A percentile compares a stretch with the other conserved stretches of the same genome.
Conservation (phyloP, 2,888 invertebrate genomes). For the Eilema sororculum region DNA sequence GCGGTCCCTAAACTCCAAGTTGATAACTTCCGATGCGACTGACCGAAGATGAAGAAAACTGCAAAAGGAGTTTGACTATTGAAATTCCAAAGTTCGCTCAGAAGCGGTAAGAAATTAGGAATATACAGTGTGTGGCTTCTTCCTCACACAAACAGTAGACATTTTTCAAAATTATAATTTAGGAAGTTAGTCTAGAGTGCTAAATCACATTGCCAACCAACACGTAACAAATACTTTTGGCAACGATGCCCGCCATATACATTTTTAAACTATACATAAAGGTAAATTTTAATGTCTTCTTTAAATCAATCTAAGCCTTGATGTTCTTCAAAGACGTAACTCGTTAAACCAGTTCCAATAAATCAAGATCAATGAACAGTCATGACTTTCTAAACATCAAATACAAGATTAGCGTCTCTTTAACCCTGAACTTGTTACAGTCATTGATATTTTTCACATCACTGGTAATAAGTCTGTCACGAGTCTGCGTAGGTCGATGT, state of each 20-base stretch:
- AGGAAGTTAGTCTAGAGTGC: background rate
- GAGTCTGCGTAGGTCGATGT: slow-evolving; percentile 62
- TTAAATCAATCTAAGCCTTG: background rate
- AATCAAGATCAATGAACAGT: slow-evolving; percentile 36
- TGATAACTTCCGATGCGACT: too few relatives aligned
- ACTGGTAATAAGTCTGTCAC: slow-evolving; percentile 65
- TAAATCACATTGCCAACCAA: slow-evolving; percentile 4
- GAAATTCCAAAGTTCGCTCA: too few relatives aligned
- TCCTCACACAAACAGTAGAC: background rate
- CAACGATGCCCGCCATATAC: background rate
- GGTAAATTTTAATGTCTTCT: background rate
- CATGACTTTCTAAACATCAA: slow-evolving; percentile 37
- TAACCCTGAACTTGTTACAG: slow-evolving; percentile 60
- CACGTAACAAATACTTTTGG: background rate
- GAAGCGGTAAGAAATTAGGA: too few relatives aligned
- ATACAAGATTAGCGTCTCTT: slow-evolving; percentile 27
- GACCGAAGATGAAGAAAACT: too few relatives aligned
- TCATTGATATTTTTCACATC: slow-evolving; percentile 50
- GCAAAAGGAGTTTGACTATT: too few relatives aligned
- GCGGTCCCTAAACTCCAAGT: too few relatives aligned
- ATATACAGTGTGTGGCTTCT: too few relatives aligned
- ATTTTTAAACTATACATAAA: background rate
- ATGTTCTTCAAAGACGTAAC: background rate
- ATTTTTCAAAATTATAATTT: background rate
- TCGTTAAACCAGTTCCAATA: slow-evolving; percentile 12